Percentiles rank a stretch among this genome's conserved stretches.
Evolutionary conservation across 2,888 invertebrate species (phyloP).

Genomic region (Xylota sylvarum): DNA sequence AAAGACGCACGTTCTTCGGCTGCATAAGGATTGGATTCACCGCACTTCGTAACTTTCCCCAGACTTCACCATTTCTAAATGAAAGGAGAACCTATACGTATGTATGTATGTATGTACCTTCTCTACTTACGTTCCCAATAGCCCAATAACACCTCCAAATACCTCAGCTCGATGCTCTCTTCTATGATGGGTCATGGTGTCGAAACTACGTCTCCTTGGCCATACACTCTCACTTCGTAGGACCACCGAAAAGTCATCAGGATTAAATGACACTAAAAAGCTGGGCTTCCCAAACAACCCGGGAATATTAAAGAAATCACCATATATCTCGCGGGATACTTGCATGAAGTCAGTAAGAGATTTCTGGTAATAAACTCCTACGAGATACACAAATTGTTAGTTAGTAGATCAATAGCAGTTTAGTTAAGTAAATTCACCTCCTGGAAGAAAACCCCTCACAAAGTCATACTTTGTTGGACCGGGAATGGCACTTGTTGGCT

Average conservation of each 20-base stretch:
- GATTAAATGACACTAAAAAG: conserved; percentile 85
- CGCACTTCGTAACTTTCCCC: conserved; percentile 88
- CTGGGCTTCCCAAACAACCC: conserved; percentile 80
- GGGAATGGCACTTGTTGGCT: conserved; percentile 69
- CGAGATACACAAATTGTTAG: neutral
- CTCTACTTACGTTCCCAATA: conserved; percentile 76
- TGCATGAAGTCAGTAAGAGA: conserved; percentile 74
- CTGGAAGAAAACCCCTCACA: conserved; percentile 75
- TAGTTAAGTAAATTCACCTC: conserved; percentile 66
- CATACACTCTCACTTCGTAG: conserved; percentile 85
- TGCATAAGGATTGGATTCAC: conserved; percentile 88
- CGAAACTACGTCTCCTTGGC: conserved; percentile 84
- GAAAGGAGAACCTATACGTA: too few species aligned
- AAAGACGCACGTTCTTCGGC: conserved; percentile 86
- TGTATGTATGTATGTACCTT: neutral
- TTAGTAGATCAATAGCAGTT: too few species aligned
- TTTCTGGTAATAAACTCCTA: conserved; percentile 41
- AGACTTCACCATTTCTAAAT: conserved; percentile 87
- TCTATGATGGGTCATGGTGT: conserved; percentile 84
- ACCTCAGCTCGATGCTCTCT: conserved; percentile 78
- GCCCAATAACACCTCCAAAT: conserved; percentile 76
- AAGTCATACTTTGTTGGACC: conserved; percentile 63
- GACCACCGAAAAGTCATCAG: conserved; percentile 85
- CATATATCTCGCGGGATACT: conserved; percentile 80
- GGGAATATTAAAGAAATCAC: conserved; percentile 83